Conservation (phyloP, 2,888 invertebrate genomes). For the Digitonthophagus gazella region DNA sequence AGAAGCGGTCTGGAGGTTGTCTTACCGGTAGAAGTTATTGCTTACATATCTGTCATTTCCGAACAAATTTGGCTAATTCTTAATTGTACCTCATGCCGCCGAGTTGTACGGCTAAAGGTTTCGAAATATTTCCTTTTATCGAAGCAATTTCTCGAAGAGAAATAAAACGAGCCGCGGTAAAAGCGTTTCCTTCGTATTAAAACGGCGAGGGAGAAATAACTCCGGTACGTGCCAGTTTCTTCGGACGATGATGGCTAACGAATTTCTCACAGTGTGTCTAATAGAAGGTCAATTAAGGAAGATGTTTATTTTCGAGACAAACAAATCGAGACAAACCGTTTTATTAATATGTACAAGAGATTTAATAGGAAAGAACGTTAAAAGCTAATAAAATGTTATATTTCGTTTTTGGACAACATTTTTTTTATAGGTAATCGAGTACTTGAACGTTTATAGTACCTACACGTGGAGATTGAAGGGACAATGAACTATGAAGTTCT, state of each 20-base stretch:
- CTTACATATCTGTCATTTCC: conserved; percentile 14
- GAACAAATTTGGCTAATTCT: conserved; percentile 19
- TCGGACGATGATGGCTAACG: neutral
- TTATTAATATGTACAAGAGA: neutral
- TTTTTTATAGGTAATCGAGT: too few species aligned
- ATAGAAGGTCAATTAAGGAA: conserved; percentile 4
- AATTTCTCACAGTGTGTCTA: conserved; percentile 10
- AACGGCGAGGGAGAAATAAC: conserved; percentile 3
- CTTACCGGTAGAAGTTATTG: conserved; percentile 12
- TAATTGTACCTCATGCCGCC: conserved; percentile 5
- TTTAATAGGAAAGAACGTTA: neutral
- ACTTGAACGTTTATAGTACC: too few species aligned
- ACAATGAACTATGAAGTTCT: conserved; percentile 15
- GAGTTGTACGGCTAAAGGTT: neutral
- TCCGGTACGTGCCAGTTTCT: neutral
- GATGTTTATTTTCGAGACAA: too few species aligned
- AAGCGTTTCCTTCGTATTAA: conserved; percentile 2
- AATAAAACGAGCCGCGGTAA: neutral
- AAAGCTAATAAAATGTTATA: neutral
- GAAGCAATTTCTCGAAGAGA: conserved; percentile 1
- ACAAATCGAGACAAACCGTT: neutral
- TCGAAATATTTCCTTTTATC: conserved; percentile 12
- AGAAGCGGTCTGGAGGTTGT: conserved; percentile 2
- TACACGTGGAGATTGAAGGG: neutral
- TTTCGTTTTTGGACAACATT: too few species aligned